Evolutionary conservation across 2,888 invertebrate species (phyloP), one percentile per base, ranked within the genome.

Genomic region (Odontothrips loti): DNA sequence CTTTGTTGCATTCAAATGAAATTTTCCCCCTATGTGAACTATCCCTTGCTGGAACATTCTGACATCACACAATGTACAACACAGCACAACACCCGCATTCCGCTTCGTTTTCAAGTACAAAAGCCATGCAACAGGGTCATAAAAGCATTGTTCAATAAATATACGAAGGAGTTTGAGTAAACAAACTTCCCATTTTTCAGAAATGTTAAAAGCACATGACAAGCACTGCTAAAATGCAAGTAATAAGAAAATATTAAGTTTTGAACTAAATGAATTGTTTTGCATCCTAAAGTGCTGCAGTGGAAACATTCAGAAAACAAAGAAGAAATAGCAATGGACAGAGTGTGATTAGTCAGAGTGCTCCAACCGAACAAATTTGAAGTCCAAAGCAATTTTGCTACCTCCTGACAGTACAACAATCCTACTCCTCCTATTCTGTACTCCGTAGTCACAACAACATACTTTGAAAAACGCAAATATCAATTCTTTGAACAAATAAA

Each of bases 321-420:
- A 75, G 68, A 75, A 75, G 68, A 27, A 27, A 75, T 75, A 75
- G 68, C 68, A 75, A 75, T 27, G 68, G 27, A 75, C 68, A 75
- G 68, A 75, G 68, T 75, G 68, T 75, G 68, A 75, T 75, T 75
- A 75, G 68, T 75, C 68, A 75, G 68, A 75, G 68, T 75, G 68
- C 68, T 75, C 68, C 68, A 75, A 75, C 23, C 68, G 23, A 75
- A 75, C 68, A 75, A 75, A 75, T 75, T 75, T 8, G n/a, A 12
- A 75, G 68, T 75, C 68, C 68, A 75, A 75, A 75, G 68, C 68
- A 75, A 27, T 12, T 75, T 75, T 27, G 68, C 68, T 75, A 75
- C 68, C 68, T 75, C 68, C 68, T 75, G 68, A 75, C 68, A 75
- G 23, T 75, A 75, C 68, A 75, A 75, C 68, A 27, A 27, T 75